A percentile compares a stretch with the other conserved stretches of the same genome.
Evolutionary conservation across 2,113 vertebrate species (phyloP).

Genomic region (Orthonyx spaldingii): DNA sequence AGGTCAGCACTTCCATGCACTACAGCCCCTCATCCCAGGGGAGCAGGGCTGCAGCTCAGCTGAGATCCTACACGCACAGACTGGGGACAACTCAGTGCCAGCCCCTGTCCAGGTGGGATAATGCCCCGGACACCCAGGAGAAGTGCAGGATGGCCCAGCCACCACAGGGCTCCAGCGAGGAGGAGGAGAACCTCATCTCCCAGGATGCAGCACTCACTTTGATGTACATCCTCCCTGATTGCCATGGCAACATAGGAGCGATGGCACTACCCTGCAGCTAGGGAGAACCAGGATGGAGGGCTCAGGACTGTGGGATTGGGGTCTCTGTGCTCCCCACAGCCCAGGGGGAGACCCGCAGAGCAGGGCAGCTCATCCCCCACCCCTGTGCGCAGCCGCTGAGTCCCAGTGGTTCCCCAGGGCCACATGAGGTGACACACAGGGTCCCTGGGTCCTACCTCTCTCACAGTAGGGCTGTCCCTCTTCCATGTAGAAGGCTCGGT

Average conservation of each 20-base stretch:
- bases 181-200: constrained; percentile 35
- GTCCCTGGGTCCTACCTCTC: constrained; percentile 75
- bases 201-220: neutral
- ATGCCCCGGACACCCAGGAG: fast-evolving
- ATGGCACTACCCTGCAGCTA: neutral
- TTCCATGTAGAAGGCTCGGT: constrained; percentile 98
- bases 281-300: neutral
- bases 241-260: neutral
- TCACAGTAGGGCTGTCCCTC: constrained; percentile 96
- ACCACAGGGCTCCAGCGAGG: neutral
- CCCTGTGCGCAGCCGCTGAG: neutral
- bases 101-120: neutral
- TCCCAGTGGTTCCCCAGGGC: fast-evolving
- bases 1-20: neutral
- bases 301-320: neutral
- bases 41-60: neutral
- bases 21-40: neutral
- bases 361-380: neutral
- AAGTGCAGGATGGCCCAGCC: neutral
- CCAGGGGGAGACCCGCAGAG: fast-evolving
- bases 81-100: neutral
- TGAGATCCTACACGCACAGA: fast-evolving
- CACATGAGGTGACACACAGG: fast-evolving
- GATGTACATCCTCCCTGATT: constrained; percentile 12
- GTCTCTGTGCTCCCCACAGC: neutral